Conservation (phyloP, 2,113 vertebrate species). For the Raja brachyura region DNA sequence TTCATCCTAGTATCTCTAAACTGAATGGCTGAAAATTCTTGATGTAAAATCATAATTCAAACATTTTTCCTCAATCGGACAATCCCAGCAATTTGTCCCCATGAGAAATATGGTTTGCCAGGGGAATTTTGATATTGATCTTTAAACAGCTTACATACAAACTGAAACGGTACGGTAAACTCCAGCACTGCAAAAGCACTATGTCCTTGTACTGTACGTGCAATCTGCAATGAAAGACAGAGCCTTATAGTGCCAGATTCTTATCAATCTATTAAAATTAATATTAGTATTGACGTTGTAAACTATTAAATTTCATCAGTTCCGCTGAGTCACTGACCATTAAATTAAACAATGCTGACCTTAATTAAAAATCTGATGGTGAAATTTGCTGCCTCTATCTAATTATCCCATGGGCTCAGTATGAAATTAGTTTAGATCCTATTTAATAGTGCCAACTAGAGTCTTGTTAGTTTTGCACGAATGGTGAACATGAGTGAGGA, state of each 20-base stretch:
- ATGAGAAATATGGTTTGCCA: background rate
- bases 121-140: no score
- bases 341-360: conserved; percentile 17
- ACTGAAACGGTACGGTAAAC: background rate
- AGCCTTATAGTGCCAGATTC: background rate
- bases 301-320: conserved; percentile 18
- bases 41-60: no score
- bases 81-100: background rate
- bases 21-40: no score
- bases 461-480: background rate
- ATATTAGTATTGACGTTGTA: conserved; percentile 11
- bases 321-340: conserved; percentile 14
- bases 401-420: background rate
- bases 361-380: conserved; percentile 30
- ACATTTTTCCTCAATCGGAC: background rate
- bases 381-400: background rate
- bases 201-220: background rate
- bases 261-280: conserved; percentile 13
- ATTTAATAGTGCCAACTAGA: background rate
- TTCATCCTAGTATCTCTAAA: no score
- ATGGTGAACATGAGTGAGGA: background rate
- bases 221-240: no score
- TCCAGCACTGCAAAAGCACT: background rate
- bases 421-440: background rate
- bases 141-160: background rate